A percentile compares a stretch with the other conserved stretches of the same genome.
Conservation (phyloP, 2,113 vertebrate genomes). For the Takifugu flavidus region DNA sequence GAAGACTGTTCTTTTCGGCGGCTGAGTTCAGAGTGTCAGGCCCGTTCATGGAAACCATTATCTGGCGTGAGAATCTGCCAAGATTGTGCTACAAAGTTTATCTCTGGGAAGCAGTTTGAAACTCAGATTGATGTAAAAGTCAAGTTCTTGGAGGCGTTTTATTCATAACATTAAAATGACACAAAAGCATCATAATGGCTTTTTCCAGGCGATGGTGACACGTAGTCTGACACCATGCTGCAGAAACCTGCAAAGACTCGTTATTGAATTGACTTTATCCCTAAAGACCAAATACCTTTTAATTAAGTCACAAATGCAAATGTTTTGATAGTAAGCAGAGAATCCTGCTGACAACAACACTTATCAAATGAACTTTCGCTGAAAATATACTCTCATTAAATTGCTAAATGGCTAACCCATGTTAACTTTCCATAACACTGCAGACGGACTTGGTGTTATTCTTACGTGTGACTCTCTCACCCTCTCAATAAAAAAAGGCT, state of each 20-base stretch:
- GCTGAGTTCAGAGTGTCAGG: slow-evolving; percentile 38
- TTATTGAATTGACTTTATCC: background rate
- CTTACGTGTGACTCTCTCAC: slow-evolving; percentile 63
- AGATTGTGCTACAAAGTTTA: slow-evolving; percentile 45
- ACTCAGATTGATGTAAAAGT: slow-evolving; percentile 28
- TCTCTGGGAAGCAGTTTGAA: slow-evolving; percentile 51
- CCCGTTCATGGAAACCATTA: slow-evolving; percentile 72
- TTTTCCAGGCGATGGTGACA: slow-evolving; percentile 2
- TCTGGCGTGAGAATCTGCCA: slow-evolving; percentile 58
- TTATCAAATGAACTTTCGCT: slow-evolving; percentile 35
- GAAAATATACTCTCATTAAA: too few species aligned
- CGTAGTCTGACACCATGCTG: background rate
- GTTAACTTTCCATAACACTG: slow-evolving; percentile 14
- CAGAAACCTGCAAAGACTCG: too few species aligned
- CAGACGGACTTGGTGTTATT: slow-evolving; percentile 66
- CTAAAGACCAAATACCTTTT: slow-evolving; percentile 19
- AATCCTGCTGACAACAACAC: slow-evolving; percentile 47
- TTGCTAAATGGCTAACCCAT: too few species aligned
- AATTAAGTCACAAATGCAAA: slow-evolving; percentile 19
- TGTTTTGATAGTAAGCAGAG: slow-evolving; percentile 28
- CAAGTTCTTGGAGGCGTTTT: slow-evolving; percentile 21
- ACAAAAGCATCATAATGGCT: slow-evolving; percentile 2
- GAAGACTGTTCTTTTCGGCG: slow-evolving; percentile 55
- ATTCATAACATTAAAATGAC: slow-evolving; percentile 24
- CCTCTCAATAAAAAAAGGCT: slow-evolving; percentile 64